Conservation (phyloP, 1,140 invertebrate species). For the Bactericera cockerelli region DNA sequence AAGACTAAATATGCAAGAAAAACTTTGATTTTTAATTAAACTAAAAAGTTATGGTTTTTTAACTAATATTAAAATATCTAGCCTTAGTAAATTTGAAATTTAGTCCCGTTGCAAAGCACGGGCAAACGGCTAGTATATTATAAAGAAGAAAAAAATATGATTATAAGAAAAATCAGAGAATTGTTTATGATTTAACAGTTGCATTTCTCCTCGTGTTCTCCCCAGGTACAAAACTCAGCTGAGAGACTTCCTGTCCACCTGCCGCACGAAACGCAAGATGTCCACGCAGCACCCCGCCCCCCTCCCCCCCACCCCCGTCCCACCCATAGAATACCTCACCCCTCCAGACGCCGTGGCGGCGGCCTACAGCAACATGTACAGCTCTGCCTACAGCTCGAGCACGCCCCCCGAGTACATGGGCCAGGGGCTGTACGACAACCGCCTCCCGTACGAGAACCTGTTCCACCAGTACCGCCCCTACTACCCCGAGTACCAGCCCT, state of each 20-base stretch:
- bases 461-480: constrained; percentile 76
- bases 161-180: too few relatives aligned
- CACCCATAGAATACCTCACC: constrained; percentile 44
- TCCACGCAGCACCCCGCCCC: constrained; percentile 32
- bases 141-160: too few relatives aligned
- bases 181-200: too few relatives aligned
- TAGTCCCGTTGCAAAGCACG: too few relatives aligned
- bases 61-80: too few relatives aligned
- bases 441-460: constrained; percentile 54
- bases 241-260: constrained; percentile 80
- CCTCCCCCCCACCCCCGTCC: constrained; percentile 26
- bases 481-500: constrained; percentile 62
- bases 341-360: constrained; percentile 42
- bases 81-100: too few relatives aligned
- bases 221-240: constrained; percentile 77
- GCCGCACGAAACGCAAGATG: constrained; percentile 74
- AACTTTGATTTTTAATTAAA: too few relatives aligned
- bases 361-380: constrained; percentile 66
- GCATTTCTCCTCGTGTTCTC: too few relatives aligned
- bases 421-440: constrained; percentile 55
- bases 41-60: too few relatives aligned
- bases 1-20: too few relatives aligned
- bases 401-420: background rate
- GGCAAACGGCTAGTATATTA: too few relatives aligned
- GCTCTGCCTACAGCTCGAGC: constrained; percentile 40